Evolutionary conservation across 2,113 vertebrate genomes (phyloP), one percentile per base, ranked within the genome.

Genomic region (Tupaia chinensis): DNA sequence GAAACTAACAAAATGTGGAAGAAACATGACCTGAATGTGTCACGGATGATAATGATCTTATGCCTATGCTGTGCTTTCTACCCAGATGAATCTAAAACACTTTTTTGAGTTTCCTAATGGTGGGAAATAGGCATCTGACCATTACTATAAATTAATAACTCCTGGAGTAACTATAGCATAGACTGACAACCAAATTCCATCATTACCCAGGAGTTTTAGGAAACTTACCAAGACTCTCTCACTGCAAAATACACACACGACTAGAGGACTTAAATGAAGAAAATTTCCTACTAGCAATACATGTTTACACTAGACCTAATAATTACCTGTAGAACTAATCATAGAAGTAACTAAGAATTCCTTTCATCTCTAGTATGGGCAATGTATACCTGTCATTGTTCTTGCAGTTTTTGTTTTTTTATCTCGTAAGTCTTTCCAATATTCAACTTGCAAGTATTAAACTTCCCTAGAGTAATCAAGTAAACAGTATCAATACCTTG

Each of bases 1-100:
- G 98, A 98, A 98, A 98, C 98, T 97, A 98, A 98, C 97, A 98
- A 98, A 98, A 98, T 97, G 95, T 98, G 97, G 98, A 97, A 98
- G 98, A 98, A 98, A 98, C 95, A 96, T 98, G 98, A 98, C 95
- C 98, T 97, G 95, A 98, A 98, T 96, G 96, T 97, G 97, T 97
- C 97, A 98, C 83, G 81, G 96, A 96, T 98, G 98, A 98, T 98
- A 98, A 97, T 96, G 97, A 98, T 98, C 97, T 97, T 97, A 97
- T 95, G 95, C 97, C 97, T 98, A 82, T 95, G 97, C 95, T 97
- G 87, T 89, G 97, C 73, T 97, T 98, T 98, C 96, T 97, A 96
- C 85, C 96, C 98, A 98, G 93, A 98, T 97, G 97, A 93, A 96
- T 97, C 97, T 65, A 65, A 97, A 98, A 97, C 94, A 96, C 94